Conservation (phyloP, 2,797 vertebrate species). For the Epinephelus coioides region DNA sequence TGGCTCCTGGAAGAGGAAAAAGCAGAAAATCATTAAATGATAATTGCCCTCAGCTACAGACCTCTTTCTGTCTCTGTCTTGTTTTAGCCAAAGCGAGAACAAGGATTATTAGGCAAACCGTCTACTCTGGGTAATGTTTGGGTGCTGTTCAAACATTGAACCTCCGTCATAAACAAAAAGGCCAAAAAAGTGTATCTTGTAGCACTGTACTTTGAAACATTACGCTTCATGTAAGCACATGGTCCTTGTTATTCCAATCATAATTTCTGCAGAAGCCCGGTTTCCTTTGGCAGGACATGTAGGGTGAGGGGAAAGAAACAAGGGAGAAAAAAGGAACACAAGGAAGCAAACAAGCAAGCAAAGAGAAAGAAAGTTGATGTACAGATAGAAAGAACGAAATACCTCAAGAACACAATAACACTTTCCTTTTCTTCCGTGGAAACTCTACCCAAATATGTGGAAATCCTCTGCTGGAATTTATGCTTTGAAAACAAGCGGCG, state of each 20-base stretch:
- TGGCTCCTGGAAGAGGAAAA: constrained; percentile 81
- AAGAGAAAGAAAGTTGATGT: constrained; percentile 14
- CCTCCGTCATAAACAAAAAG: constrained; percentile 74
- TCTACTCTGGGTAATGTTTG: constrained; percentile 78
- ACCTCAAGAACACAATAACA: constrained; percentile 42
- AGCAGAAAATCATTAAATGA: constrained; percentile 84
- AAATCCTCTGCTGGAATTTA: constrained; percentile 80
- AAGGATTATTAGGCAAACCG: constrained; percentile 72
- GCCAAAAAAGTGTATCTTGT: constrained; percentile 59
- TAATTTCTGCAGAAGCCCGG: constrained; percentile 58
- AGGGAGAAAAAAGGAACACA: constrained; percentile 16
- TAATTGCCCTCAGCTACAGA: constrained; percentile 82
- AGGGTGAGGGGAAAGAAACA: constrained; percentile 19
- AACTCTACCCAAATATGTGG: constrained; percentile 81
- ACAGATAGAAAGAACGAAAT: constrained; percentile 27
- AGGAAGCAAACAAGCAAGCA: constrained; percentile 30
- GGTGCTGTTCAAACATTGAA: constrained; percentile 72
- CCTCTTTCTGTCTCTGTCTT: constrained; percentile 72
- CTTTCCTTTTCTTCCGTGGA: constrained; percentile 65
- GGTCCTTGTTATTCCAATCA: constrained; percentile 83
- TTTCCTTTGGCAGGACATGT: constrained; percentile 66
- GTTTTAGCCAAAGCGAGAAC: constrained; percentile 76
- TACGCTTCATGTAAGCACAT: constrained; percentile 76
- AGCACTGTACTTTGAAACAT: constrained; percentile 73
- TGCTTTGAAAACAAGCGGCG: constrained; percentile 76